phyloP scores from a whole-genome alignment of 1,140 invertebrate genomes.

The Batillaria attramentaria region DNA sequence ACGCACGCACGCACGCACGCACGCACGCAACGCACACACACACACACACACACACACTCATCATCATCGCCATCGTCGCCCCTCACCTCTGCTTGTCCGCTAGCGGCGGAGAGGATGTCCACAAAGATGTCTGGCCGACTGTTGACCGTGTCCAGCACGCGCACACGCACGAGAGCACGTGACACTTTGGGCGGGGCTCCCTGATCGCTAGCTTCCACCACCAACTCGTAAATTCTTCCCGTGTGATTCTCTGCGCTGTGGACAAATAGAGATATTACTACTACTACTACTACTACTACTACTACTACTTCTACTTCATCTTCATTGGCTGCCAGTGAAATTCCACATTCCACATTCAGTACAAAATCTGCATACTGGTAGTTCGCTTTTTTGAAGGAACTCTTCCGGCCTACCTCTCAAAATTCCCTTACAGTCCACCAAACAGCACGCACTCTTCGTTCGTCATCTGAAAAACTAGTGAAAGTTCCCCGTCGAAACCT shows the following conservation, averaged over 20 bases:
- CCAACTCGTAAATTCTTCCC: conserved; percentile 20
- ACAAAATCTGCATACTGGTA: no score
- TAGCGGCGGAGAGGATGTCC: conserved; percentile 22
- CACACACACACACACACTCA: background rate
- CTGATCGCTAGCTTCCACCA: conserved; percentile 33
- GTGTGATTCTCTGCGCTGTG: conserved; percentile 33
- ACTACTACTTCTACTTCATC: no score
- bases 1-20: conserved; percentile 1
- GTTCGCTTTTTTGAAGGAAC: no score
- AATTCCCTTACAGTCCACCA: no score
- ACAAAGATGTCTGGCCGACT: conserved; percentile 31
- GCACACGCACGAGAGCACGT: conserved; percentile 27
- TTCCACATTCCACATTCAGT: no score
- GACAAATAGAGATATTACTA: no score
- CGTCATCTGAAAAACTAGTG: no score
- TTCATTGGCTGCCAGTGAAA: no score
- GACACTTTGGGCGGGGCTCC: conserved; percentile 28
- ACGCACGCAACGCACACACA: background rate
- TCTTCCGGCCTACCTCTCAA: no score
- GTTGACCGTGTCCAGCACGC: conserved; percentile 31
- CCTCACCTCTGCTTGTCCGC: conserved; percentile 22
- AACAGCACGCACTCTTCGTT: no score
- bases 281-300: no score
- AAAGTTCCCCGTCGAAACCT: no score
- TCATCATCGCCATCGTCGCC: background rate